Evolutionary conservation across 2,797 vertebrate genomes (phyloP), one percentile per base, ranked within the genome.

Genomic region (Lepilemur ruficaudatus): DNA sequence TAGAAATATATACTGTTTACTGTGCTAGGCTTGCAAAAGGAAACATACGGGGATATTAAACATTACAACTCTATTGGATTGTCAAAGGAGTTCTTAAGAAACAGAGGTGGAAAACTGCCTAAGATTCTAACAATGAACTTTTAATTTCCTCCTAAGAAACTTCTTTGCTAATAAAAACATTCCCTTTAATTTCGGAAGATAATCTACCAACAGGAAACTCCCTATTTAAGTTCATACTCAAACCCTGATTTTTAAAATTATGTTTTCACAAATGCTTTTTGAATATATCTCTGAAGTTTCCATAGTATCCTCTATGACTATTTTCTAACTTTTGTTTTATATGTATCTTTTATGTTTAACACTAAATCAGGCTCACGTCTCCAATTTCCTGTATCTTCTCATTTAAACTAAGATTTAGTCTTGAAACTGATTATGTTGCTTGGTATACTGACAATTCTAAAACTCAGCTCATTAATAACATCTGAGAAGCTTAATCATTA

Each of bases 381-480:
- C 59, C 43, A 90, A 79, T 43, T 57, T 79, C 22, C 35, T 75
- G 15, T 14, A 69, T 23, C 28, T 35, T 93, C 69, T 89, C 70
- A 79, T 80, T 94, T 85, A 96, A 90, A 94, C 35, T 48, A 94
- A 92, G 55, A 94, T 61, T 89, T 90, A 95, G 38, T 80, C 79
- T 79, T 17, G 23, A 73, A 20, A 46, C 18, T 61, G 73, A 85
- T 80, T 73, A 80, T 80, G 63, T 22, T 91, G 35, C 38, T 43
- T 93, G 41, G 41, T 59, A 3, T 17, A 94, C 15, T 76, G 41
- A 85, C 18, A 91, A 69, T 67, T 91, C 23, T 28, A 92, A 92
- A 93, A 81, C 38, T 76, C 82, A 95, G 73, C 30, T 97, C 93
- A 93, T 69, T 72, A 89, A 95, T 76, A 96, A 55, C 63, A 91